phyloP scores from a whole-genome alignment of 2,888 invertebrate genomes.

The Drosophila niveifrons region DNA sequence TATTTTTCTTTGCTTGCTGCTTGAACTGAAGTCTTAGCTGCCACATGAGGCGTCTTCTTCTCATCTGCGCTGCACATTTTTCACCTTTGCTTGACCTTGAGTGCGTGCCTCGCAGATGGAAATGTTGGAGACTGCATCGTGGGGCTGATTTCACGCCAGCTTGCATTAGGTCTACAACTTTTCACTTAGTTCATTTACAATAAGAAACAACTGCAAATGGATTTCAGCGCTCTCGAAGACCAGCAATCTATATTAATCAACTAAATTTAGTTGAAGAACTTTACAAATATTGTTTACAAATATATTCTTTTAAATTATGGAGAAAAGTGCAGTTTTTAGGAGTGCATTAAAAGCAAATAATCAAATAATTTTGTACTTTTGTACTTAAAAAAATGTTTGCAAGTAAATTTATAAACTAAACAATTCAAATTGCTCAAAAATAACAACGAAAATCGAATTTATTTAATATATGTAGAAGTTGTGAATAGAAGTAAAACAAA shows the following conservation, averaged over 20 bases:
- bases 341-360: too few relatives aligned
- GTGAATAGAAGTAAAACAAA: too few relatives aligned
- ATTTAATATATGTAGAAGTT: too few relatives aligned
- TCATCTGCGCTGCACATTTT: conserved; percentile 72
- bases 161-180: conserved; percentile 57
- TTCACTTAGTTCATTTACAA: conserved; percentile 65
- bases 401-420: too few relatives aligned
- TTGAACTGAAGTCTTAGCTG: conserved; percentile 29
- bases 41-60: conserved; percentile 46
- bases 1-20: conserved; percentile 49
- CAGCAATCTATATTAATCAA: conserved; percentile 45
- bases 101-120: conserved; percentile 64
- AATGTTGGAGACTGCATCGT: not conserved
- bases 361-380: too few relatives aligned
- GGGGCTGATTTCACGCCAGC: conserved; percentile 44
- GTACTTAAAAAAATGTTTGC: too few relatives aligned
- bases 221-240: conserved; percentile 10
- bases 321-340: too few relatives aligned
- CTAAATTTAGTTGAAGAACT: conserved; percentile 7
- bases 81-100: conserved; percentile 80
- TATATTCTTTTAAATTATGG: too few relatives aligned
- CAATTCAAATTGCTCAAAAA: too few relatives aligned
- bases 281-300: not conserved
- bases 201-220: conserved; percentile 7
- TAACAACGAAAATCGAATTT: too few relatives aligned